These are phyloP conservation scores for Stenodema calcarata DNA, from an alignment of 2,888 invertebrate genomes.

Conservation along the genomic window DNA sequence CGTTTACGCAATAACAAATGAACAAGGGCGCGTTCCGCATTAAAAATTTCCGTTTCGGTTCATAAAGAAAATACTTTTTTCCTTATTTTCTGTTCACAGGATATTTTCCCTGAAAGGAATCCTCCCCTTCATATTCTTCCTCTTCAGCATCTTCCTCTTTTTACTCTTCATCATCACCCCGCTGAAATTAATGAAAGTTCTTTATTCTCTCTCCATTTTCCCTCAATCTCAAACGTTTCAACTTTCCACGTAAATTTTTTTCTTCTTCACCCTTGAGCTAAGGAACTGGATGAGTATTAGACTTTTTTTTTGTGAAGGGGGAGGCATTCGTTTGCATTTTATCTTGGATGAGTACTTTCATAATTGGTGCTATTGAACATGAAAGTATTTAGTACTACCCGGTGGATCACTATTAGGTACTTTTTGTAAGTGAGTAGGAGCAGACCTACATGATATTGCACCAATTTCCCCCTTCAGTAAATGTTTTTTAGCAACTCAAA, in stretches of 20 bases:
- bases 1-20: slow-evolving; percentile 2
- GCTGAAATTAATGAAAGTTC: neutral
- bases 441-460: too few species aligned
- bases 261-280: neutral
- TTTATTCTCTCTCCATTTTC: neutral
- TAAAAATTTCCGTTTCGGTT: neutral
- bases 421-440: too few species aligned
- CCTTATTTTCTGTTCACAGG: neutral
- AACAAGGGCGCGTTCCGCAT: neutral
- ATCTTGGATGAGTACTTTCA: too few species aligned
- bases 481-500: too few species aligned
- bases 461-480: too few species aligned
- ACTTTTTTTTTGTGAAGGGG: too few species aligned
- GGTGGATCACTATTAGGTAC: too few species aligned
- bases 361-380: too few species aligned
- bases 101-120: neutral
- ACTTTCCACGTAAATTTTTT: neutral
- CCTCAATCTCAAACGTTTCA: neutral
- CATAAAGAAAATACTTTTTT: neutral
- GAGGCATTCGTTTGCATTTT: too few species aligned
- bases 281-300: neutral
- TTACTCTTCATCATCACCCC: neutral
- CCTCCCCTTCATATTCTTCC: neutral
- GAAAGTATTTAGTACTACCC: too few species aligned
- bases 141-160: neutral